Evolutionary conservation across 2,797 vertebrate genomes (phyloP).

Genomic region (Oreortyx pictus): DNA sequence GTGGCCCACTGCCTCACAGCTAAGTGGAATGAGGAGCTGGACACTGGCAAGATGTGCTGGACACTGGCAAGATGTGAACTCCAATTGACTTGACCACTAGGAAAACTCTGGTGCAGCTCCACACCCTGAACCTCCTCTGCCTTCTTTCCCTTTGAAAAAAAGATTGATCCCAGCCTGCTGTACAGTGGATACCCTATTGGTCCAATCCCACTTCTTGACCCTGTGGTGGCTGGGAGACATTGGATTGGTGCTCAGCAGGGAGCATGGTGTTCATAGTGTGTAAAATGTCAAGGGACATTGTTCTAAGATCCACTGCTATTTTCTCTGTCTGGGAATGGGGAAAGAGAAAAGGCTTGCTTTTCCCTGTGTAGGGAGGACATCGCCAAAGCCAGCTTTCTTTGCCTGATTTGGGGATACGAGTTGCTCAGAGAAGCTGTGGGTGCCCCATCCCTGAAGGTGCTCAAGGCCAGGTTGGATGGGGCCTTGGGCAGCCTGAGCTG

Average conservation of each 20-base stretch:
- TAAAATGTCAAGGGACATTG: background rate
- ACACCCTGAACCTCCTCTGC: background rate
- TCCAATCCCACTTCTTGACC: accelerated
- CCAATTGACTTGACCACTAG: background rate
- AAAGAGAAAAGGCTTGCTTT: background rate
- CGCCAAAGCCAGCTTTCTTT: background rate
- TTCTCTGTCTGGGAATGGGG: background rate
- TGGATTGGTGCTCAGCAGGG: accelerated
- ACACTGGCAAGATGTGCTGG: background rate
- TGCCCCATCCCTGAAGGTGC: too few species aligned
- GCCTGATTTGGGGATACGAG: too few species aligned
- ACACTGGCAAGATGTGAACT: background rate
- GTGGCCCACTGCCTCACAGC: background rate
- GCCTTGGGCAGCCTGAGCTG: too few species aligned
- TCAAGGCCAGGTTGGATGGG: too few species aligned
- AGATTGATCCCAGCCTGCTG: background rate
- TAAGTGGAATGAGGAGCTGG: background rate
- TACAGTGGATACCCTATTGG: background rate
- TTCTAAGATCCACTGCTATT: background rate
- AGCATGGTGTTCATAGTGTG: accelerated
- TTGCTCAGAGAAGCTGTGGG: too few species aligned
- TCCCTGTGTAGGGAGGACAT: background rate
- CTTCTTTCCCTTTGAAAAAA: background rate
- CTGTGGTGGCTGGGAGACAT: background rate
- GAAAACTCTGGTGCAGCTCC: background rate